Conservation (phyloP, 2,113 vertebrate species). For the Murina feae region DNA sequence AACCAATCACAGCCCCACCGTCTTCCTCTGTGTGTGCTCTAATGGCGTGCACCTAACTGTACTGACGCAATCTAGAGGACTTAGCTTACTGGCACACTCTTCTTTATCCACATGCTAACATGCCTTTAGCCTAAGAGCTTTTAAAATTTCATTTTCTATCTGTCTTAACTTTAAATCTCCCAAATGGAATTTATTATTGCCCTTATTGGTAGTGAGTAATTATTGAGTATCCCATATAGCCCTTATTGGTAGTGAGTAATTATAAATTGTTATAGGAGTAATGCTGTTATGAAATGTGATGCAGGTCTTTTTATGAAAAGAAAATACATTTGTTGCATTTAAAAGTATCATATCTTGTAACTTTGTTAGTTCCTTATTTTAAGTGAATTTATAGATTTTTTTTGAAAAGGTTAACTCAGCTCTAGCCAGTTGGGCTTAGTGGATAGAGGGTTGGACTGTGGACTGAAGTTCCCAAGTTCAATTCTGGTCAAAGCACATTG, state of each 20-base stretch:
- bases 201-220: not conserved
- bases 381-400: not conserved
- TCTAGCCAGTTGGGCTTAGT: too few relatives aligned
- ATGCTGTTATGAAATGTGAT: not conserved
- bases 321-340: not conserved
- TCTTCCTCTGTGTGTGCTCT: not conserved
- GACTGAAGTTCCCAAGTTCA: too few relatives aligned
- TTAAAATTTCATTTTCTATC: not conserved
- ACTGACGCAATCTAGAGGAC: not conserved
- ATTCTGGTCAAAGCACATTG: too few relatives aligned
- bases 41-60: accelerated
- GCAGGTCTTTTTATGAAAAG: not conserved
- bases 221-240: not conserved
- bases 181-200: not conserved
- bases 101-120: not conserved
- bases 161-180: not conserved
- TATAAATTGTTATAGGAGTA: not conserved
- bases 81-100: not conserved
- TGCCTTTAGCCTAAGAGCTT: not conserved
- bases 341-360: not conserved
- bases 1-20: not conserved
- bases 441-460: too few relatives aligned
- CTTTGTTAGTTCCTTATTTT: not conserved
- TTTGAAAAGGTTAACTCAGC: not conserved
- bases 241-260: not conserved